These are phyloP conservation scores for Diadema setosum DNA, from an alignment of 35 echinoderm and acorn worm species.

Conservation along the genomic window DNA sequence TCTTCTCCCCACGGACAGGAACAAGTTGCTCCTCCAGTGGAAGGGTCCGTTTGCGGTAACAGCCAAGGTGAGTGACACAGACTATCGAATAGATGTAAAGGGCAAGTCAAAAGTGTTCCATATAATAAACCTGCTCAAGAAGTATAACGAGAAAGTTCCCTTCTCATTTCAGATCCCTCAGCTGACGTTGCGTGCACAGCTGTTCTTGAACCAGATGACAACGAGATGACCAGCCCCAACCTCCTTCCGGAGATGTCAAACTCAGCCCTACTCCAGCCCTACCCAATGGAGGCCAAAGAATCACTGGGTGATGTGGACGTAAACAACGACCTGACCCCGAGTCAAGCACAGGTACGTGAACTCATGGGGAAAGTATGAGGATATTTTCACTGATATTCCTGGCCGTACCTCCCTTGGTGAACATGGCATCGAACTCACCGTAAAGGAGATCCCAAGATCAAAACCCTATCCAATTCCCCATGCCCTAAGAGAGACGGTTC, in stretches of 20 bases:
- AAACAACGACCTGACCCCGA: background rate
- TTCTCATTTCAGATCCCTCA: background rate
- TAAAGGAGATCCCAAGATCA: conserved; percentile 10
- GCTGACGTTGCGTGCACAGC: background rate
- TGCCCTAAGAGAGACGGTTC: conserved; percentile 40
- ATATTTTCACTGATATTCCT: background rate
- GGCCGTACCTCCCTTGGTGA: background rate
- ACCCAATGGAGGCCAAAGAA: background rate
- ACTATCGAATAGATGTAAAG: background rate
- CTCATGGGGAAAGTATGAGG: background rate
- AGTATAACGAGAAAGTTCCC: background rate
- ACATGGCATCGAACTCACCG: background rate
- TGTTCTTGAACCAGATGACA: too few relatives aligned
- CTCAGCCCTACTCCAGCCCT: background rate
- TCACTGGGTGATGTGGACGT: background rate
- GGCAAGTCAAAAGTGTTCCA: background rate
- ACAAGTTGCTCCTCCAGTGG: conserved; percentile 54
- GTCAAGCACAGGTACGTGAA: background rate
- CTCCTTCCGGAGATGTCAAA: background rate
- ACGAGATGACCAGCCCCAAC: too few relatives aligned
- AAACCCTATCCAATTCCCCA: conserved; percentile 64
- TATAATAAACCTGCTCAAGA: too few relatives aligned
- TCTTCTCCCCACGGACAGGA: conserved; percentile 32
- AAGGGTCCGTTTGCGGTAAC: conserved; percentile 39
- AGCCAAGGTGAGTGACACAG: background rate